Conservation (phyloP, 2,113 vertebrate genomes). For the Circaetus gallicus region DNA sequence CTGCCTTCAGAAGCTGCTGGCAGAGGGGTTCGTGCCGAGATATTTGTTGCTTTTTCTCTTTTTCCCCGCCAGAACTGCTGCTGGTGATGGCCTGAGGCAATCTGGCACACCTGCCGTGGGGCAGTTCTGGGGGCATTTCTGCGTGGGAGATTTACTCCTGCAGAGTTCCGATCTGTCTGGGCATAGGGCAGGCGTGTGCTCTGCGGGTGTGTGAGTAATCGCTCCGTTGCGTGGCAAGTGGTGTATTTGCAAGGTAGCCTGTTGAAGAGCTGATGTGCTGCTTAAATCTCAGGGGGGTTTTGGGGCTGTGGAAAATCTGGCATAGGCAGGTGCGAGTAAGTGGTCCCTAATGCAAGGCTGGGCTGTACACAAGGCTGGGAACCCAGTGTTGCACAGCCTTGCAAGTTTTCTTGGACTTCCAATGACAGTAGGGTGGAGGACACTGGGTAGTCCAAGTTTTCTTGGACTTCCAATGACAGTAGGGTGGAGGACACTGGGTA, state of each 20-base stretch:
- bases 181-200: not conserved
- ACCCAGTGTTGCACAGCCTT: not conserved
- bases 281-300: not conserved
- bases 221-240: not conserved
- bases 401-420: not conserved
- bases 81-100: not conserved
- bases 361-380: not conserved
- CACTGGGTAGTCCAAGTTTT: not conserved
- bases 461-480: not conserved
- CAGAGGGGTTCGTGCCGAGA: not conserved
- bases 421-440: not conserved
- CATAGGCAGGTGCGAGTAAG: not conserved
- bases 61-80: not conserved
- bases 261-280: not conserved
- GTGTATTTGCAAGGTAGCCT: not conserved
- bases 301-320: not conserved
- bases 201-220: not conserved
- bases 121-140: not conserved
- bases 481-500: not conserved
- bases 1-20: not conserved
- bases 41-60: not conserved
- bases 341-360: not conserved
- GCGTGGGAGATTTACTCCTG: not conserved
- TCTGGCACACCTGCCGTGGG: not conserved
- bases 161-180: not conserved